These are phyloP conservation scores for Acrobasis repandana DNA, from an alignment of 2,888 invertebrate species.

Conservation along the genomic window DNA sequence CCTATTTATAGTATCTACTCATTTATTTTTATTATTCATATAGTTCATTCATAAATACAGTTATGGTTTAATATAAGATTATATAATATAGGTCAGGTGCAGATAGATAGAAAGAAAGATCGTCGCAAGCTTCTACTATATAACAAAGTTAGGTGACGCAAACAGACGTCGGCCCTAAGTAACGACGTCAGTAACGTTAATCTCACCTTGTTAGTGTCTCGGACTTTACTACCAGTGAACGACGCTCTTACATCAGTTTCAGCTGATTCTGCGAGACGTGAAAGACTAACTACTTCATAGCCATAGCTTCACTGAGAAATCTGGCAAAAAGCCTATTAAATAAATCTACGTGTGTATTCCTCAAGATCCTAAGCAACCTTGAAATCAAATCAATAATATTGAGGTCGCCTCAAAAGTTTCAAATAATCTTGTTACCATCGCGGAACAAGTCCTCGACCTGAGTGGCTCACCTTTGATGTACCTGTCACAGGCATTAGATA, in stretches of 20 bases:
- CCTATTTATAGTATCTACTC: too few species aligned
- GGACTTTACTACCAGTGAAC: conserved; percentile 26
- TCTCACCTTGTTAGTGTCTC: conserved; percentile 46
- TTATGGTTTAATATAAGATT: too few species aligned
- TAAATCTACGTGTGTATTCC: too few species aligned
- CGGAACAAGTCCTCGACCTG: neutral
- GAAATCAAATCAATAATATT: neutral
- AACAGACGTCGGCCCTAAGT: conserved; percentile 46
- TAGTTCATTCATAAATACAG: too few species aligned
- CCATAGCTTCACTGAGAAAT: too few species aligned
- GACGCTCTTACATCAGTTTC: conserved; percentile 30
- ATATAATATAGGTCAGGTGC: too few species aligned
- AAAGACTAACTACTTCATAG: neutral
- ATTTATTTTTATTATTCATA: too few species aligned
- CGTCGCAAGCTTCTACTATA: conserved; percentile 45
- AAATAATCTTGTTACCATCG: neutral
- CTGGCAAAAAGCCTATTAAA: too few species aligned
- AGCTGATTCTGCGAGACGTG: conserved; percentile 31
- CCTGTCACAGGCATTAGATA: neutral
- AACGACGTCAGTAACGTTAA: conserved; percentile 45
- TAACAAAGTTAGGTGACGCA: conserved; percentile 61
- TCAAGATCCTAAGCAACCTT: neutral
- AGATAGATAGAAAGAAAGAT: conserved; percentile 31
- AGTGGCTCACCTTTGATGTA: neutral
- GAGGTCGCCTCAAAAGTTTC: neutral